These are phyloP conservation scores for Physeter macrocephalus DNA, from an alignment of 2,113 vertebrate species.

Conservation along the genomic window DNA sequence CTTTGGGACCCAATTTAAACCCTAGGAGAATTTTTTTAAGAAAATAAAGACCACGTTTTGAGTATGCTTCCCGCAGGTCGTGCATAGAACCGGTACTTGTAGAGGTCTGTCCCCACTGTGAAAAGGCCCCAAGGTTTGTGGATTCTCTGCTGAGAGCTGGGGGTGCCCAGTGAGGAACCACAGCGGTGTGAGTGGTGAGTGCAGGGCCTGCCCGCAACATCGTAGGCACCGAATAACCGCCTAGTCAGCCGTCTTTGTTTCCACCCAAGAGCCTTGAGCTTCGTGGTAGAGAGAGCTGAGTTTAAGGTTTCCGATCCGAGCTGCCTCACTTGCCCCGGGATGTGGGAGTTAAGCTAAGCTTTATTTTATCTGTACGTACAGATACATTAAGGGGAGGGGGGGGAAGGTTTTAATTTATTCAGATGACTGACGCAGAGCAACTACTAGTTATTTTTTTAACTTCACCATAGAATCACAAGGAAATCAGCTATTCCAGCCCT, in stretches of 20 bases:
- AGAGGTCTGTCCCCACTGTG: accelerated
- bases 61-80: accelerated
- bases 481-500: background rate
- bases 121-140: background rate
- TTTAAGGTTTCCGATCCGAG: background rate
- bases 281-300: accelerated
- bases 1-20: background rate
- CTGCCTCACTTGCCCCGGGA: background rate
- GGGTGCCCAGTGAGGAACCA: accelerated
- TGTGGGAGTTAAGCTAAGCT: no score
- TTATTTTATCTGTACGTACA: background rate
- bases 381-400: background rate
- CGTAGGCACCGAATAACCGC: accelerated
- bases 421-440: background rate
- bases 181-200: accelerated
- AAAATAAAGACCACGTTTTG: background rate
- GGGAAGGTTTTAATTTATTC: background rate
- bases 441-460: background rate
- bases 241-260: background rate
- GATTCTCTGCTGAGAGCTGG: background rate
- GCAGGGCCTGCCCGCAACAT: background rate
- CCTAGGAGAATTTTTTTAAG: background rate
- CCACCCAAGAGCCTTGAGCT: background rate
- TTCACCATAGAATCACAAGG: background rate
- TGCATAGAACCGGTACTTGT: accelerated